Evolutionary conservation across 2,113 vertebrate species (phyloP).

Genomic region (Cyanoramphus novaezelandiae): DNA sequence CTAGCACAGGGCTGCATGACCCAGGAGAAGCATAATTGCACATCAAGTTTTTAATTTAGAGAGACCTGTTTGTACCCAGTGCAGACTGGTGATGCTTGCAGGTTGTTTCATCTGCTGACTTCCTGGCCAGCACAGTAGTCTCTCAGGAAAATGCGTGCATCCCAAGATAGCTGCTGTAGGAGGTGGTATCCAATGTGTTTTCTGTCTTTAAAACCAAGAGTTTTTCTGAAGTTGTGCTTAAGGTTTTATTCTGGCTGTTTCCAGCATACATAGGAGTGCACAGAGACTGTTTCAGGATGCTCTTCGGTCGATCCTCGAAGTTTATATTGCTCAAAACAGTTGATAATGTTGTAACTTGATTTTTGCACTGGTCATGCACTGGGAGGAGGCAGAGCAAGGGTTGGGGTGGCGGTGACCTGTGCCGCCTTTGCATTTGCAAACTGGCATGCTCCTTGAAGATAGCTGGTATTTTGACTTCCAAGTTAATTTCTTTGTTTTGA

Average conservation of each 20-base stretch:
- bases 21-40: constrained; percentile 35
- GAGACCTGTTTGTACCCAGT: constrained; percentile 1
- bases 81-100: background rate
- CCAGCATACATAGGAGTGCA: background rate
- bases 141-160: background rate
- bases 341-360: background rate
- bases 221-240: background rate
- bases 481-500: background rate
- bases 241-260: background rate
- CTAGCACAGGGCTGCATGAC: constrained; percentile 9
- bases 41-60: constrained; percentile 20
- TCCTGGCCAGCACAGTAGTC: background rate
- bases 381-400: background rate
- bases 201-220: background rate
- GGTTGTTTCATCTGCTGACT: constrained; percentile 5
- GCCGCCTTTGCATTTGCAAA: background rate
- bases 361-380: background rate
- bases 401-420: rapidly evolving
- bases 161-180: background rate
- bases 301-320: background rate
- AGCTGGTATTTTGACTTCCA: background rate
- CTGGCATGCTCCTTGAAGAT: background rate
- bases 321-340: background rate
- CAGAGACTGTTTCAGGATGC: background rate
- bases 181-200: background rate